phyloP scores from a whole-genome alignment of 1,140 invertebrate species.

The Reticulitermes speratus region DNA sequence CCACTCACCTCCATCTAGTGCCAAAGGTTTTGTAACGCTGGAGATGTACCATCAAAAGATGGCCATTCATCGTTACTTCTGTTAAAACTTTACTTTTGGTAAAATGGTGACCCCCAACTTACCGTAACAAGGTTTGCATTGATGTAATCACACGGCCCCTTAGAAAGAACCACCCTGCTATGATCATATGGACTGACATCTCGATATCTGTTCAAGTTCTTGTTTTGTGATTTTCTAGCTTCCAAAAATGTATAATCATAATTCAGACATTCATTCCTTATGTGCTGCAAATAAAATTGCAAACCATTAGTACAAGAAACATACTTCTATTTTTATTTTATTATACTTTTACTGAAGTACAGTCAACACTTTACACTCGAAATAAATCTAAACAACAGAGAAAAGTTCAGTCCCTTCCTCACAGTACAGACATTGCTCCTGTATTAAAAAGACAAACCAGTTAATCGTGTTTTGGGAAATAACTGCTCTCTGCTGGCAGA shows the following conservation, averaged over 20 bases:
- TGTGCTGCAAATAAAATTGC: slow-evolving; percentile 55
- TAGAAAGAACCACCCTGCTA: slow-evolving; percentile 76
- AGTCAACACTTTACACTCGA: background rate
- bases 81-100: too few relatives aligned
- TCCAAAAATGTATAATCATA: slow-evolving; percentile 69
- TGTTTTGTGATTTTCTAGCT: slow-evolving; percentile 78
- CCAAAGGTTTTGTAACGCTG: too few relatives aligned
- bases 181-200: slow-evolving; percentile 97
- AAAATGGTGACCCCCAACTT: slow-evolving; percentile 30
- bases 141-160: slow-evolving; percentile 81
- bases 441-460: too few relatives aligned
- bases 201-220: slow-evolving; percentile 83
- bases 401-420: background rate
- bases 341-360: background rate
- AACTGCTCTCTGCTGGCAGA: too few relatives aligned
- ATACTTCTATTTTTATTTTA: background rate
- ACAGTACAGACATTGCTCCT: too few relatives aligned
- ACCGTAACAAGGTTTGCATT: slow-evolving; percentile 89
- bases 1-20: too few relatives aligned
- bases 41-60: too few relatives aligned
- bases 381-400: background rate
- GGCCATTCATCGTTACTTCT: too few relatives aligned
- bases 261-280: slow-evolving; percentile 59
- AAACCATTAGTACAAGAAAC: background rate
- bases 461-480: too few relatives aligned